Conservation (phyloP, 2,797 vertebrate genomes). For the Bucorvus abyssinicus region DNA sequence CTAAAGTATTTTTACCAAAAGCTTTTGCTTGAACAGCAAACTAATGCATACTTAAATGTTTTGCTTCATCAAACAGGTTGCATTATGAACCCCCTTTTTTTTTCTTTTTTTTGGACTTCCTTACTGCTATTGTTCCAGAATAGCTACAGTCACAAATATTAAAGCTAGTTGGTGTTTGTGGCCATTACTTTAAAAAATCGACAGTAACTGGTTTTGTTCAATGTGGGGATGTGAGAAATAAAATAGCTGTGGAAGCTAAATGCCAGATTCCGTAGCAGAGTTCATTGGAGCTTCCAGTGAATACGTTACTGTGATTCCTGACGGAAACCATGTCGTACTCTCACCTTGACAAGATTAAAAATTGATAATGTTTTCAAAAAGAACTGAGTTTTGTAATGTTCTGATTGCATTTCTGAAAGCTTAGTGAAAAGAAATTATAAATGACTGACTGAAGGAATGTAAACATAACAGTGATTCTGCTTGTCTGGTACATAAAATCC, state of each 20-base stretch:
- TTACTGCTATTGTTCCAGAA: background rate
- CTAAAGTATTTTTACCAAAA: background rate
- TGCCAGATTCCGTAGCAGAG: background rate
- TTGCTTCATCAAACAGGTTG: background rate
- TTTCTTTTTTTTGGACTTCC: background rate
- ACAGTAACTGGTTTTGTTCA: background rate
- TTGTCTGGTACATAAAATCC: constrained; percentile 19
- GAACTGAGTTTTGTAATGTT: constrained; percentile 1
- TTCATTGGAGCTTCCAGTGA: background rate
- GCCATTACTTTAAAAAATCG: background rate
- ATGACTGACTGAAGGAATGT: constrained; percentile 10
- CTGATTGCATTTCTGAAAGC: constrained; percentile 29
- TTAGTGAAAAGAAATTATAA: constrained; percentile 10
- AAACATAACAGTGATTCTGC: background rate
- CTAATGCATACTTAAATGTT: background rate
- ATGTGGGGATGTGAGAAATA: background rate
- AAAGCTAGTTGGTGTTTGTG: background rate
- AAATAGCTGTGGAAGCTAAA: background rate
- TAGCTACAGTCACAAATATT: background rate
- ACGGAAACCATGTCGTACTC: constrained; percentile 6
- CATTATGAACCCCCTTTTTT: background rate
- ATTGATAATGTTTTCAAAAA: constrained; percentile 41
- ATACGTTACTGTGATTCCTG: constrained; percentile 17
- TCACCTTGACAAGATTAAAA: constrained; percentile 49
- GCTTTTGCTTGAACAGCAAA: background rate